Evolutionary conservation across 1,140 invertebrate species (phyloP), one percentile per base, ranked within the genome.

Genomic region (Tribolium castaneum): DNA sequence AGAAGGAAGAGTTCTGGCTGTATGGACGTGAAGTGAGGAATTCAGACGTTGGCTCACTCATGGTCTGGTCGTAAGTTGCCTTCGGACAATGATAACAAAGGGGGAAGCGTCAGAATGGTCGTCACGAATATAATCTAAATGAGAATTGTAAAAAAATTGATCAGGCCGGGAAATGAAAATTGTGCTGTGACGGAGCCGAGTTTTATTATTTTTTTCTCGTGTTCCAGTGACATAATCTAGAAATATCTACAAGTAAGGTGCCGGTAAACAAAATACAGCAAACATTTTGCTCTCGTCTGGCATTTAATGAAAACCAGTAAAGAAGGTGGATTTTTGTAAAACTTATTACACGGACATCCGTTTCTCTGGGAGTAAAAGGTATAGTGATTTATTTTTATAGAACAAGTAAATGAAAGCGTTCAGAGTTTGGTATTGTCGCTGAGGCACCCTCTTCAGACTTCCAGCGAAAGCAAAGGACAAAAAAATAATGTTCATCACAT

Each of bases 401-500:
- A 76, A 75, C 73, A 62, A 70, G 75, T 76, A 76, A 76, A 76
- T 76, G 75, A 76, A 76, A 76, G 75, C 75, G 62, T 76, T 76
- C 75, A 70, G 62, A 70, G 56, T 76, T 76, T 76, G 54, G 62
- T 70, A 62, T 76, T 70, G 75, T 76, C 56, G 56, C 56, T 25
- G 39, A 34, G 62, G 75, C 75, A 76, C 75, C 75, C 75, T 66
- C 75, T 75, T 75, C 75, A 76, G 76, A 62, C 50, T 72, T 77
- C 59, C 70, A 71, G 51, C 45, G 70, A 77, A 77, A 77, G 70
- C 51, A 56, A 71, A 72, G 34, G 76, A 71, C 66, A 66, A 77
- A 77, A 77, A 77, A 77, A 77, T 71, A 77, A 77, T 71, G 76
- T 77, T 77, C 66, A 66, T 73, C 70, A 72, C 76, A 77, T 77